phyloP scores from a whole-genome alignment of 2,113 vertebrate species.

The Ranitomeya variabilis region DNA sequence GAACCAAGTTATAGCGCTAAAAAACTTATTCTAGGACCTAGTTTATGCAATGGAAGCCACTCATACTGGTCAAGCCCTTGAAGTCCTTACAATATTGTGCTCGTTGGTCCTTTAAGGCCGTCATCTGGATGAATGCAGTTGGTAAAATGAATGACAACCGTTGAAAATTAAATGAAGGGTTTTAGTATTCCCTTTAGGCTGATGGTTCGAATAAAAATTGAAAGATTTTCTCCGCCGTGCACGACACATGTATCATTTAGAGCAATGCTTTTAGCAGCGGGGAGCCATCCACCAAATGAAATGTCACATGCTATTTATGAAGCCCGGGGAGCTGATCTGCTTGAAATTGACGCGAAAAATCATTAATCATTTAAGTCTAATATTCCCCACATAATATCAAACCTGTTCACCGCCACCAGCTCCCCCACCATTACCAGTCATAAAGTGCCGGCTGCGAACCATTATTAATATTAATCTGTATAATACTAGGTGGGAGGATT shows the following conservation, averaged over 20 bases:
- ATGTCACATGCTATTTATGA: conserved; percentile 50
- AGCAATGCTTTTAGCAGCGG: conserved; percentile 38
- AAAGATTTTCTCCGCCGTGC: background rate
- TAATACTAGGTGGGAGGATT: background rate
- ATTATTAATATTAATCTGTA: conserved; percentile 15
- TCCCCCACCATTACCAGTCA: background rate
- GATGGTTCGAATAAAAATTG: background rate
- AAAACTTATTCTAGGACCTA: background rate
- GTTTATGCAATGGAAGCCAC: background rate
- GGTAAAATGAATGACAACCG: conserved; percentile 15
- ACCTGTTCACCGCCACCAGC: background rate
- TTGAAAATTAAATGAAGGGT: conserved; percentile 25
- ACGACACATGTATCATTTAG: conserved; percentile 37
- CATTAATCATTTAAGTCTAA: conserved; percentile 39
- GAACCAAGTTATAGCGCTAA: background rate
- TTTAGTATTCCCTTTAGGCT: conserved; percentile 18
- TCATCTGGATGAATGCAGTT: background rate
- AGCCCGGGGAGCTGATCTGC: background rate
- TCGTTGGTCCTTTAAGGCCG: background rate
- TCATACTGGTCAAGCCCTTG: background rate
- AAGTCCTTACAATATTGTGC: background rate
- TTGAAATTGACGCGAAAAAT: conserved; percentile 19
- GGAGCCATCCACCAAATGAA: conserved; percentile 37
- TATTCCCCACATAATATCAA: conserved; percentile 25
- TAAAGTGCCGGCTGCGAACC: background rate